phyloP scores from a whole-genome alignment of 2,797 vertebrate genomes.

The Aulostomus chinensis region DNA sequence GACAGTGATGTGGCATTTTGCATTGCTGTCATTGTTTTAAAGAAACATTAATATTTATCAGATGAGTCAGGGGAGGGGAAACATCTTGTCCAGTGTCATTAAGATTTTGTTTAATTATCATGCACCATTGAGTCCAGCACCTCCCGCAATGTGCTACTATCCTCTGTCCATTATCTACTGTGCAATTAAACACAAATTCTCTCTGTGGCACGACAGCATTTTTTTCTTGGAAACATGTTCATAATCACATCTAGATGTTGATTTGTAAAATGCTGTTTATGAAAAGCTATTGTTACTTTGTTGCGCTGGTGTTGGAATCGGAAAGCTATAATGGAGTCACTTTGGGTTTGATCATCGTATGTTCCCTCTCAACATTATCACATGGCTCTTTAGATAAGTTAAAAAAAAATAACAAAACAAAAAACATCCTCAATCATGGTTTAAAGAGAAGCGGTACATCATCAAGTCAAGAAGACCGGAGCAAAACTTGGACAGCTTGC shows the following conservation, averaged over 20 bases:
- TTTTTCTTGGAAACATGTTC: slow-evolving; percentile 58
- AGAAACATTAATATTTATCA: slow-evolving; percentile 77
- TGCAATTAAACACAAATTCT: slow-evolving; percentile 60
- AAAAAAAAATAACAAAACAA: too few relatives aligned
- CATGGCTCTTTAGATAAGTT: too few relatives aligned
- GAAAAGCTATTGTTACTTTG: slow-evolving; percentile 38
- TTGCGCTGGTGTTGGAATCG: slow-evolving; percentile 31
- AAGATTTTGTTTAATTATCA: slow-evolving; percentile 80
- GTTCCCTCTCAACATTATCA: too few relatives aligned
- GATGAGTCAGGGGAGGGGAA: slow-evolving; percentile 51
- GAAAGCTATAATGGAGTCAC: slow-evolving; percentile 31
- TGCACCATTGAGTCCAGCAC: slow-evolving; percentile 68
- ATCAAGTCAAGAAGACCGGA: too few relatives aligned
- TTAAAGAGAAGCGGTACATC: too few relatives aligned
- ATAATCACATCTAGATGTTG: slow-evolving; percentile 67
- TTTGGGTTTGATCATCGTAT: neutral
- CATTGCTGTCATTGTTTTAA: slow-evolving; percentile 70
- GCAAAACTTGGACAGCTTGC: too few relatives aligned
- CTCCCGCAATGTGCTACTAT: slow-evolving; percentile 51
- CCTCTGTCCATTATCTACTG: slow-evolving; percentile 60
- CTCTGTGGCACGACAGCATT: slow-evolving; percentile 33
- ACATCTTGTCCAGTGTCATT: slow-evolving; percentile 73
- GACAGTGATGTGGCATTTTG: slow-evolving; percentile 66
- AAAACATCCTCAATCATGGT: too few relatives aligned
- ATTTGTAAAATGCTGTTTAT: slow-evolving; percentile 54